phyloP scores from a whole-genome alignment of 2,797 vertebrate species.

The Enteromius paludinosus region DNA sequence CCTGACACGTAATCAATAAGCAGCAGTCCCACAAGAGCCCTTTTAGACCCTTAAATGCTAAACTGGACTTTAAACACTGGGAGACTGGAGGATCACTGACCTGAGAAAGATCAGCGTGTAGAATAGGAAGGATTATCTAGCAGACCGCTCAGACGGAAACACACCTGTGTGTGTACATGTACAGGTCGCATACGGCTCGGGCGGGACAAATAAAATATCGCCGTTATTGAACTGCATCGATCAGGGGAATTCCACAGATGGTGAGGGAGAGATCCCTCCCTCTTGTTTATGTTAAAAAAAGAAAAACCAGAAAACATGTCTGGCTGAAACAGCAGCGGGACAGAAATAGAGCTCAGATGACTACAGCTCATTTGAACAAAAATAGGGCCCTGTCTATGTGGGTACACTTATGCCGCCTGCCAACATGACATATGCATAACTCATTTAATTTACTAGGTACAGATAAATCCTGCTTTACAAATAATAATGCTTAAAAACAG shows the following conservation, averaged over 20 bases:
- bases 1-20: conserved; percentile 89
- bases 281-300: conserved; percentile 15
- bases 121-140: conserved; percentile 42
- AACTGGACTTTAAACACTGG: conserved; percentile 89
- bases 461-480: conserved; percentile 6
- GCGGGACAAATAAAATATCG: conserved; percentile 24
- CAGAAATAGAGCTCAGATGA: conserved; percentile 44
- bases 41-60: conserved; percentile 89
- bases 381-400: conserved; percentile 14
- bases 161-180: conserved; percentile 12
- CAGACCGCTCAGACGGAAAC: conserved; percentile 20
- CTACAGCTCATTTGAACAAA: conserved; percentile 36
- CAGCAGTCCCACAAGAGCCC: conserved; percentile 85
- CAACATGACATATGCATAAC: conserved; percentile 26
- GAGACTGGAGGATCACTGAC: conserved; percentile 84
- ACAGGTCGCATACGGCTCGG: not conserved
- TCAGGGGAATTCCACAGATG: conserved; percentile 34
- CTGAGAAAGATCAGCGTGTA: conserved; percentile 58
- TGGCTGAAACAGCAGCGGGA: conserved; percentile 27
- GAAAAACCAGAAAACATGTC: conserved; percentile 32
- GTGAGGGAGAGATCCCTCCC: not conserved
- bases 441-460: not conserved
- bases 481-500: not conserved
- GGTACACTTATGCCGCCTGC: conserved; percentile 13
- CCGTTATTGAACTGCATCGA: conserved; percentile 36